Percentiles rank a stretch among this genome's conserved stretches.
phyloP scores from a whole-genome alignment of 37 sponge, comb jelly and placozoan species.

The Theonella swinhoei region DNA sequence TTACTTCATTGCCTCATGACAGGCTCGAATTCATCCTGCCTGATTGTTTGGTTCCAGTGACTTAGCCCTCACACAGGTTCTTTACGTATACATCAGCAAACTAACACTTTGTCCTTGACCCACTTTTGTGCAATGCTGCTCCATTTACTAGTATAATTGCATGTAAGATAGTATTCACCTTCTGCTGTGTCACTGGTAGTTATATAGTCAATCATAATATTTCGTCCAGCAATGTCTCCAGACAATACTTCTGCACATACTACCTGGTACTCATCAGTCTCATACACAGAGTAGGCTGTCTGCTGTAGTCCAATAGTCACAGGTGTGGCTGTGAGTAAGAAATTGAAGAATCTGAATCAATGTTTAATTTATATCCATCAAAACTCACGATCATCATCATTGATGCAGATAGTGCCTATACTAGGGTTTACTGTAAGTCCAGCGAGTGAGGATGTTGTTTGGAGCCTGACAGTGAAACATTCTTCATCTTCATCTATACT shows the following conservation, averaged over 20 bases:
- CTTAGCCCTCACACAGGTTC: too few species aligned
- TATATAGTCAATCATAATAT: not conserved
- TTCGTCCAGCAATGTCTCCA: not conserved
- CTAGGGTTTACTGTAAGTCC: not conserved
- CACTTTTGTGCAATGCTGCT: too few species aligned
- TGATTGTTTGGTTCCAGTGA: too few species aligned
- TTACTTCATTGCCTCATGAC: too few species aligned
- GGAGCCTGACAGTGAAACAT: not conserved
- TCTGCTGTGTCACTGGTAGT: not conserved
- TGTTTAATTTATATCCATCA: too few species aligned
- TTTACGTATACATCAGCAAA: too few species aligned
- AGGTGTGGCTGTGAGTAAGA: not conserved
- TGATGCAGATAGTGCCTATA: not conserved
- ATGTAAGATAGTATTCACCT: too few species aligned
- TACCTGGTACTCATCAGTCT: not conserved
- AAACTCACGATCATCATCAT: not conserved
- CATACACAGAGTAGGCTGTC: not conserved
- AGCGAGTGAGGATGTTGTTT: not conserved
- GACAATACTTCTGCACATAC: not conserved
- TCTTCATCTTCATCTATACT: not conserved
- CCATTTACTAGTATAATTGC: too few species aligned
- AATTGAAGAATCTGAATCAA: too few species aligned
- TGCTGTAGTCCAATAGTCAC: not conserved
- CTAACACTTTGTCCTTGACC: too few species aligned
- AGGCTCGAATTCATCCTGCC: too few species aligned